Evolutionary conservation across 2,113 vertebrate species (phyloP), one percentile per base, ranked within the genome.

Genomic region (Pollachius pollachius): DNA sequence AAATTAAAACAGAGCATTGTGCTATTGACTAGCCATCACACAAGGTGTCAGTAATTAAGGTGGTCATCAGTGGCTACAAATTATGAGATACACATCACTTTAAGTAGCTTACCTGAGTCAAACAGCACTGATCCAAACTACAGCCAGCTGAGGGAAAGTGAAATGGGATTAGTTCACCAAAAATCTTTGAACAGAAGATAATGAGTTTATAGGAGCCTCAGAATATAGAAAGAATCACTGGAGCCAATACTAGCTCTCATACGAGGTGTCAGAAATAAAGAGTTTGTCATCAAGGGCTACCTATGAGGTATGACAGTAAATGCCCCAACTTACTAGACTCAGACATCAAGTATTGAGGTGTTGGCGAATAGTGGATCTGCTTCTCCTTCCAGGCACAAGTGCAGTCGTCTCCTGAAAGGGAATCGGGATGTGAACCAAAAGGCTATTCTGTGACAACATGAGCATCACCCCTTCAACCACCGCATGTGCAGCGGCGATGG

Each of bases 201-300:
- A 0, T 48, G 30, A 0, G 30, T 7, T 13, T 48, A 7, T 3
- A 48, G 12, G 34, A 68, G 67, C 67, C 67, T 68, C 67, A 68
- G 67, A 41, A 13, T 13, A 60, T 5, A 59, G 27, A 30, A 3
- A 37, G 67, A 68, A 68, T 68, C 67, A 48, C 41, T 60, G 56
- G n/a, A 59, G 56, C 67, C 15, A 48, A 3, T 30, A 9, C 8
- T 30, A 41, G 56, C 67, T 59, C 67, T 68, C 67, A 68, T 68
- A 68, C 25, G 54, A 68, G 67, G 67, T 60, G 67, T 68, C 67
- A 60, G 67, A 68, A 68, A 68, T 19, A 27, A 30, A 58, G 27
- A 57, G 16, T 60, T 37, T 34, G 57, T 68, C 67, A 68, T 68
- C 67, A 68, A 5, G 37, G 67, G 67, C 67, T 54, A 41, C 8